These are phyloP conservation scores for Unio delphinus DNA, from an alignment of 2,888 invertebrate species.

Conservation along the genomic window DNA sequence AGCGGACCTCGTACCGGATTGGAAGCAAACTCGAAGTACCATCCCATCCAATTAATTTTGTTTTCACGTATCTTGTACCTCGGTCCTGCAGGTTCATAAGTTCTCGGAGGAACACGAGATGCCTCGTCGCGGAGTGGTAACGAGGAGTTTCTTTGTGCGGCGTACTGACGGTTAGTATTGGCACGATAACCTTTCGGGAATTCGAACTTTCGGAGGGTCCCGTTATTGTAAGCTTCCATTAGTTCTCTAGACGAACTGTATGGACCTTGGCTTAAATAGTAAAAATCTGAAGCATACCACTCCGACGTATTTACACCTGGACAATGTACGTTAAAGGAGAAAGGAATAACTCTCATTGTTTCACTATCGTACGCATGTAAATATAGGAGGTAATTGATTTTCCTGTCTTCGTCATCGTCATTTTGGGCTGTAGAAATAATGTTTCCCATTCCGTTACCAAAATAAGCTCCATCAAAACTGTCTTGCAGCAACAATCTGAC, in stretches of 20 bases:
- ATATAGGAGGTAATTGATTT: constrained; percentile 19
- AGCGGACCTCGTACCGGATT: constrained; percentile 34
- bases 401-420: constrained; percentile 14
- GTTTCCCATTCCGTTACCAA: constrained; percentile 6
- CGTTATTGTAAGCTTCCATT: constrained; percentile 21
- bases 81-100: constrained; percentile 38
- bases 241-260: constrained; percentile 24
- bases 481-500: constrained; percentile 24
- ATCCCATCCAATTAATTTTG: constrained; percentile 49
- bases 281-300: constrained; percentile 39
- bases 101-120: constrained; percentile 35
- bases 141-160: constrained; percentile 10
- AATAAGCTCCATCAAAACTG: constrained; percentile 36
- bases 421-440: constrained; percentile 16
- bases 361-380: constrained; percentile 10
- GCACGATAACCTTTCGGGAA: constrained; percentile 22
- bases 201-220: constrained; percentile 23
- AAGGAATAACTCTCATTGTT: constrained; percentile 30
- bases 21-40: constrained; percentile 45
- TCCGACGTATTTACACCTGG: constrained; percentile 16
- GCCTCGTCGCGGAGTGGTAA: constrained; percentile 29
- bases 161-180: constrained; percentile 9
- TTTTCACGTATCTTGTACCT: constrained; percentile 44
- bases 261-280: constrained; percentile 41
- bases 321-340: constrained; percentile 34